These are phyloP conservation scores for Pterophyllum scalare DNA, from an alignment of 2,113 vertebrate species.

Conservation along the genomic window DNA sequence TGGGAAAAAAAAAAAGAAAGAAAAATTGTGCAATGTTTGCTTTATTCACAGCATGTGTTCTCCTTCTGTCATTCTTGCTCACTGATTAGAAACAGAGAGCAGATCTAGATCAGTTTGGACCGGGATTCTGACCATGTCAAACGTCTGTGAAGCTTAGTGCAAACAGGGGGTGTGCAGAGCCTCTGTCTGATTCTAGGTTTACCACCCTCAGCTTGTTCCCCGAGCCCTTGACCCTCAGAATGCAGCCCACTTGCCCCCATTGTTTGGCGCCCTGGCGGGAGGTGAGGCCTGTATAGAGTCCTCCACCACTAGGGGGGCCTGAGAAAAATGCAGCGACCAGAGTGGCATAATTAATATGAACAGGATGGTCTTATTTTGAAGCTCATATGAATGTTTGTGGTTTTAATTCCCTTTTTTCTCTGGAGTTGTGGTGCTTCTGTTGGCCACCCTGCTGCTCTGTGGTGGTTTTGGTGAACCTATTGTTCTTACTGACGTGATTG, in stretches of 20 bases:
- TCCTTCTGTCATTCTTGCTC: not conserved
- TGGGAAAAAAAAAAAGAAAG: not conserved
- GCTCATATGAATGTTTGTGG: constrained; percentile 20
- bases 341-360: constrained; percentile 51
- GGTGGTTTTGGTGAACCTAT: not conserved
- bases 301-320: constrained; percentile 43
- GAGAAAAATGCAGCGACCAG: constrained; percentile 53
- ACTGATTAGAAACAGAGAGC: not conserved
- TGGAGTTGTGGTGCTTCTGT: constrained; percentile 12
- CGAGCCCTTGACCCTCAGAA: not conserved
- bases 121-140: not conserved
- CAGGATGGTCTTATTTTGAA: constrained; percentile 36
- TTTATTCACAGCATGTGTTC: constrained; percentile 25
- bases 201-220: not conserved
- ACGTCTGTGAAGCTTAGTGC: not conserved
- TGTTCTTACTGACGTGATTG: not conserved
- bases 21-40: not conserved
- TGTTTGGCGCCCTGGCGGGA: constrained; percentile 36
- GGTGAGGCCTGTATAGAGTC: constrained; percentile 18
- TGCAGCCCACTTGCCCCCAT: constrained; percentile 23
- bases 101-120: not conserved
- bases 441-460: not conserved
- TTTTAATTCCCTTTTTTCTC: constrained; percentile 12
- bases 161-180: not conserved
- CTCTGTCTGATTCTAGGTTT: not conserved